phyloP scores from a whole-genome alignment of 1,140 invertebrate genomes.

The Drosophila pectinifera region DNA sequence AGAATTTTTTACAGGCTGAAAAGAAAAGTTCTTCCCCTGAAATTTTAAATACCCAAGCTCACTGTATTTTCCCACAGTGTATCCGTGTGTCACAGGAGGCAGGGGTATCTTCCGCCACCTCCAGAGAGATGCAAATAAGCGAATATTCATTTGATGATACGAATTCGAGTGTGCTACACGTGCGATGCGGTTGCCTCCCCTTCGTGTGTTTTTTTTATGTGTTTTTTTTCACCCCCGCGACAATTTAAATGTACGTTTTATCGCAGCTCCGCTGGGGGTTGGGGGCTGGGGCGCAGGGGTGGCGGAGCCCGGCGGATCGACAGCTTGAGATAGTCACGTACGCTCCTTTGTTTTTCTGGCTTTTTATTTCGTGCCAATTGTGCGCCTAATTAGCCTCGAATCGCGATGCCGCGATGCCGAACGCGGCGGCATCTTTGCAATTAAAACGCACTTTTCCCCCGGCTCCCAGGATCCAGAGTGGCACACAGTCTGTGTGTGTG shows the following conservation, averaged over 20 bases:
- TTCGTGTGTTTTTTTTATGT: neutral
- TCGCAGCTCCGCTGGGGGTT: constrained; percentile 10
- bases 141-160: constrained; percentile 83
- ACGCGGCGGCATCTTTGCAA: constrained; percentile 75
- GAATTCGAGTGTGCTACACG: constrained; percentile 59
- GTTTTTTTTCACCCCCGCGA: constrained; percentile 32
- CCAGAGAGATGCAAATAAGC: constrained; percentile 76
- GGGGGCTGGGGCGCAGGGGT: neutral
- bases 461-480: neutral
- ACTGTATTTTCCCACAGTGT: constrained; percentile 4
- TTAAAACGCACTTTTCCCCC: constrained; percentile 78
- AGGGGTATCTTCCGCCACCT: constrained; percentile 38
- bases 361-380: constrained; percentile 81
- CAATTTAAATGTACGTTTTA: constrained; percentile 80
- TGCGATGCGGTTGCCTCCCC: constrained; percentile 53
- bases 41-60: no score
- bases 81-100: constrained; percentile 10
- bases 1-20: no score
- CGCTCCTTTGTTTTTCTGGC: constrained; percentile 69
- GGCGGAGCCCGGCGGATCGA: constrained; percentile 52
- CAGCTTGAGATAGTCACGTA: constrained; percentile 83
- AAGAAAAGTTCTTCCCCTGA: no score
- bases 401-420: constrained; percentile 58
- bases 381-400: constrained; percentile 81
- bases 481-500: no score